These are phyloP conservation scores for Neoarius graeffei DNA, from an alignment of 2,113 vertebrate genomes.

Conservation along the genomic window DNA sequence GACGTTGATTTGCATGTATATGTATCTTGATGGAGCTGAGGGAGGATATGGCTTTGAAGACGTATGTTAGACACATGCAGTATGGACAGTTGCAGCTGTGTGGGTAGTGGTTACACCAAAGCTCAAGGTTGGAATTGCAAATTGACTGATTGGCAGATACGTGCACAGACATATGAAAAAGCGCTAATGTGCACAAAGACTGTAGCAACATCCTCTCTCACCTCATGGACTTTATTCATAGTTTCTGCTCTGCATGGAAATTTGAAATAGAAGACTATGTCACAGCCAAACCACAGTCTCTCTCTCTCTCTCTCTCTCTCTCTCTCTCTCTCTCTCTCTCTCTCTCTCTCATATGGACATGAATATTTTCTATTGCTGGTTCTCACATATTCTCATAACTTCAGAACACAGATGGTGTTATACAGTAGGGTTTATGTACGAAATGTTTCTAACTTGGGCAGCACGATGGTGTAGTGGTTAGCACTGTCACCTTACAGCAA, in stretches of 20 bases:
- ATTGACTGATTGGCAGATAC: neutral
- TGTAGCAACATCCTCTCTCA: conserved; percentile 13
- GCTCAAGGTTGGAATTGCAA: neutral
- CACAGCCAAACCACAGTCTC: conserved; percentile 36
- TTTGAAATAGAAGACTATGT: conserved; percentile 27
- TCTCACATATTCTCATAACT: neutral
- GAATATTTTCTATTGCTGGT: neutral
- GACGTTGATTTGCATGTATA: neutral
- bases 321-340: conserved; percentile 5
- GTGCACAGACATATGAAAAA: neutral
- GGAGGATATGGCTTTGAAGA: neutral
- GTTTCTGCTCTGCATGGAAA: conserved; percentile 51
- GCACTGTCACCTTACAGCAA: too few relatives aligned
- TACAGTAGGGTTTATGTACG: neutral
- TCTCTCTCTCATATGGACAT: neutral
- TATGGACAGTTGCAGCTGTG: neutral
- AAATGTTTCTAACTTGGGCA: neutral
- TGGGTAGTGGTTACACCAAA: conserved; percentile 1
- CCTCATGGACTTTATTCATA: conserved; percentile 34
- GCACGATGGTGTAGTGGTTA: too few relatives aligned
- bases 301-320: conserved; percentile 7
- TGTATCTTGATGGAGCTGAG: neutral
- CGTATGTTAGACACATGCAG: neutral
- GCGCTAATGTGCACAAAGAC: neutral
- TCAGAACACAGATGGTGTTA: neutral